These are phyloP conservation scores for Argyrosomus regius DNA, from an alignment of 2,797 vertebrate genomes.

Conservation along the genomic window DNA sequence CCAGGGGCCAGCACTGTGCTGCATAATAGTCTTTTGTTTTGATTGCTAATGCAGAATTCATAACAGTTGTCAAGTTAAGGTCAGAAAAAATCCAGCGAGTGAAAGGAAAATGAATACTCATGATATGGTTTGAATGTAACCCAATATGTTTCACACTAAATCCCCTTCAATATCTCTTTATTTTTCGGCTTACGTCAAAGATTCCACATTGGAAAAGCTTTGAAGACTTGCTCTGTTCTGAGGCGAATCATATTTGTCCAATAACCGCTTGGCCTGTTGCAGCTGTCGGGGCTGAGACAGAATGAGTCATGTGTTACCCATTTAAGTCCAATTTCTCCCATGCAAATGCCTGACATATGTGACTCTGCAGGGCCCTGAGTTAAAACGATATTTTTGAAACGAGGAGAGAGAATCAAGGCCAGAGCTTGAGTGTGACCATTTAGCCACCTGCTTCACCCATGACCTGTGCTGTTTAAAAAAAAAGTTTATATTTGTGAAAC, in stretches of 20 bases:
- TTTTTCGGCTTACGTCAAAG: constrained; percentile 77
- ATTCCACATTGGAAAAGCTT: constrained; percentile 79
- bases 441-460: constrained; percentile 75
- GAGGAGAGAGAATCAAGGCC: constrained; percentile 55
- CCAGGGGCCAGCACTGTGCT: constrained; percentile 48
- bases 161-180: constrained; percentile 75
- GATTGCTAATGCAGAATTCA: constrained; percentile 79
- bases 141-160: constrained; percentile 77
- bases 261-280: constrained; percentile 79
- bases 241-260: constrained; percentile 83
- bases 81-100: constrained; percentile 53
- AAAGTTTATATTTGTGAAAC: constrained; percentile 61
- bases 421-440: constrained; percentile 50
- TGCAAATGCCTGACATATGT: constrained; percentile 83
- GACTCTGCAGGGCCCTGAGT: constrained; percentile 67
- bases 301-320: constrained; percentile 83
- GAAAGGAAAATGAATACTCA: constrained; percentile 65
- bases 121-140: constrained; percentile 70
- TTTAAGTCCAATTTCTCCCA: constrained; percentile 82
- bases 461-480: constrained; percentile 57
- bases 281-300: constrained; percentile 78
- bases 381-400: constrained; percentile 67
- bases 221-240: constrained; percentile 77
- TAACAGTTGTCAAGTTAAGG: constrained; percentile 78
- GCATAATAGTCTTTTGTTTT: constrained; percentile 80